Percentiles rank a stretch among this genome's conserved stretches.
Evolutionary conservation across 2,888 invertebrate species (phyloP).

Genomic region (Zele albiditarsus): DNA sequence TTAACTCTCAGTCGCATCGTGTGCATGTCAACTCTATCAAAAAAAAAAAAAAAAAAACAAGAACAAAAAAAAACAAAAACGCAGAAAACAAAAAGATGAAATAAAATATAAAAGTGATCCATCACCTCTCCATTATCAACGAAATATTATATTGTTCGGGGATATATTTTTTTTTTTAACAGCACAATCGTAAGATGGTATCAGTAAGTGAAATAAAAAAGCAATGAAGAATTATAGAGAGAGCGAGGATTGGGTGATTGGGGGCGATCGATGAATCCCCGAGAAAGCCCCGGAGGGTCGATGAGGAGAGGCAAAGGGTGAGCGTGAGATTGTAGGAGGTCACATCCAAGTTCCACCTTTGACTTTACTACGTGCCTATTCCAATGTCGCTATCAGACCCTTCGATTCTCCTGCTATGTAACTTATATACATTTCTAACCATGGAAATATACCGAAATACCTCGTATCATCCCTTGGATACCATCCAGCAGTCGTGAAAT

Average conservation of each 20-base stretch:
- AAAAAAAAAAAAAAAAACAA: not conserved
- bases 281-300: conserved; percentile 60
- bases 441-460: not conserved
- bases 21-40: not conserved
- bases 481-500: not conserved
- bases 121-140: no score
- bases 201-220: conserved; percentile 32
- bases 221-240: conserved; percentile 36
- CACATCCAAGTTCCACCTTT: conserved; percentile 58
- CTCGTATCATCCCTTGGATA: not conserved
- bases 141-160: no score
- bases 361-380: conserved; percentile 44
- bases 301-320: conserved; percentile 56
- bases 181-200: no score
- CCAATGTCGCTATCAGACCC: conserved; percentile 34
- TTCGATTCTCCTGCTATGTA: conserved; percentile 12
- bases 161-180: no score
- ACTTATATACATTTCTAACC: not conserved
- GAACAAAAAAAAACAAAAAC: conserved; percentile 29
- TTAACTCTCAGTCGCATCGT: not conserved
- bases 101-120: no score
- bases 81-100: no score
- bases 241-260: conserved; percentile 64
- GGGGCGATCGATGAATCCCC: conserved; percentile 71
- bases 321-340: conserved; percentile 63